Base-by-base conservation (phyloP, 2,888 invertebrate genomes). In the Rutpela maculata region DNA sequence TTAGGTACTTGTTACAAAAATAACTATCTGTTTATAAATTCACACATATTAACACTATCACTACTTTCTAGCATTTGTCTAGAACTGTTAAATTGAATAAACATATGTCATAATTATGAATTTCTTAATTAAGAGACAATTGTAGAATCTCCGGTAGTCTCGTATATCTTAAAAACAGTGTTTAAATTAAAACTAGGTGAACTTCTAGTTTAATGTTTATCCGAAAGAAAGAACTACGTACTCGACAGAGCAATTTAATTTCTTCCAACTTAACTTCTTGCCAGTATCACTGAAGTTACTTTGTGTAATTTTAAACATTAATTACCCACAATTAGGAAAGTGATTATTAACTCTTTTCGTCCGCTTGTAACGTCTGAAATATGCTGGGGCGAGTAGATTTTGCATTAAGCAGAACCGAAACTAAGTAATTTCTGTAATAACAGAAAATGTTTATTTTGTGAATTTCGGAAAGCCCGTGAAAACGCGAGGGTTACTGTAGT, bases 321-420 rank as follows among this genome's bases (percentile, higher is more conserved):
- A 50, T 50, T 50, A 50, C 50, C 50, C 15, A n/a, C 50, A 50
- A 50, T 50, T 50, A 50, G 50, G 3, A 50, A 50, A 50, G n/a
- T n/a, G 50, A 50, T 50, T n/a, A 50, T 50, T 50, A 50, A 50
- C 50, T 50, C 50, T 50, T 50, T 50, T 50, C 50, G n/a, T 50
- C 50, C 50, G 15, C 15, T 50, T 7, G 43, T 43, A 50, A n/a
- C 15, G 7, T n/a, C 50, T 15, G 50, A 50, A 50, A 50, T 50
- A 50, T 50, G n/a, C n/a, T 15, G n/a, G n/a, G n/a, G 50, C n/a
- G n/a, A 2, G 50, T n/a, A 50, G 50, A 50, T 50, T 50, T 50
- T 50, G n/a, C n/a, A n/a, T n/a, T 50, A 50, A 50, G 50, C 50
- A 50, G 50, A 50, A 7, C 50, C n/a, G 50, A 50, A n/a, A 43